Percentiles rank a stretch among this genome's conserved stretches.
Conservation (phyloP, 1,140 invertebrate genomes). For the Orius insidiosus region DNA sequence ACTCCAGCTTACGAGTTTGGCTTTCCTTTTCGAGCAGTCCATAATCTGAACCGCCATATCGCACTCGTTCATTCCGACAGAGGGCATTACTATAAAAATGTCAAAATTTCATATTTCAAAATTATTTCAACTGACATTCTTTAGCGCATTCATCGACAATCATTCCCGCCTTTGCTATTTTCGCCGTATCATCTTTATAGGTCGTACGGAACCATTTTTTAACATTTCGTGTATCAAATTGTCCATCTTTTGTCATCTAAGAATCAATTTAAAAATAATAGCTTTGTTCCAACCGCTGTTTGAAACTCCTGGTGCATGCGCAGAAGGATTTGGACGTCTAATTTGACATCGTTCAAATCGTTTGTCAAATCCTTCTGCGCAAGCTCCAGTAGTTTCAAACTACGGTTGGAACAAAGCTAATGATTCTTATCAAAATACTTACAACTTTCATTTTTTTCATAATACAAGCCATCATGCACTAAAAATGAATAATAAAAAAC, state of each 20-base stretch:
- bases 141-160: slow-evolving; percentile 4
- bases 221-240: slow-evolving; percentile 2
- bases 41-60: slow-evolving; percentile 1
- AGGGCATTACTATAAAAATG: slow-evolving; percentile 1
- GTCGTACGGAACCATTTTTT: neutral
- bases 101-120: neutral
- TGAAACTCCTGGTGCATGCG: no score
- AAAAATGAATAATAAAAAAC: neutral
- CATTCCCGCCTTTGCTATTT: neutral
- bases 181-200: slow-evolving; percentile 2
- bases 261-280: neutral
- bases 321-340: no score
- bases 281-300: no score
- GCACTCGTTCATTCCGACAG: neutral
- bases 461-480: slow-evolving; percentile 9
- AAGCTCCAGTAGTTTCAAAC: no score
- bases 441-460: slow-evolving; percentile 6
- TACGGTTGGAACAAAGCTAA: no score
- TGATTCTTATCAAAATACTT: no score
- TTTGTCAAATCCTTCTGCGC: no score
- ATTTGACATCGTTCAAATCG: no score
- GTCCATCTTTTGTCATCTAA: slow-evolving; percentile 1
- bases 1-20: neutral
- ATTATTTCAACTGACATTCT: neutral
- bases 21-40: neutral